Evolutionary conservation across 2,113 vertebrate species (phyloP).

Genomic region (Sceloporus undulatus): DNA sequence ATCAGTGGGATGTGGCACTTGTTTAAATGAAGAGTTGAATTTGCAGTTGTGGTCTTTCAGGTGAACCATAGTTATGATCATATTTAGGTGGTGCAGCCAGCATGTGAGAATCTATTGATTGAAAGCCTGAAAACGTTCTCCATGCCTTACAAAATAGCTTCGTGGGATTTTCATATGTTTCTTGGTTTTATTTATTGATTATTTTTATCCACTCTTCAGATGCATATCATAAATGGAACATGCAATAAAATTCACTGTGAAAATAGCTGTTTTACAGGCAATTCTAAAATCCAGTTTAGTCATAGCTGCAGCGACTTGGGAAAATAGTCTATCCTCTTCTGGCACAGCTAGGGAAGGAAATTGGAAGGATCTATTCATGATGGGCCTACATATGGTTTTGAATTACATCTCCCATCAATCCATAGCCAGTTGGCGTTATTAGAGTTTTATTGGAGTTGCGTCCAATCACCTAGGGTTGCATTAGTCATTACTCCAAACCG

Average conservation of each 20-base stretch:
- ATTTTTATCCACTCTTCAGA: neutral
- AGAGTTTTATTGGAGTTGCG: too few species aligned
- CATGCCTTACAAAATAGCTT: neutral
- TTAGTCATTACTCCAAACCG: too few species aligned
- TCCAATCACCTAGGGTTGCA: too few species aligned
- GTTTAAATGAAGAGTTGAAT: neutral
- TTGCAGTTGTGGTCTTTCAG: neutral
- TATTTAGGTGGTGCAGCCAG: too few species aligned
- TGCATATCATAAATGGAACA: neutral
- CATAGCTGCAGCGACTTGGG: neutral
- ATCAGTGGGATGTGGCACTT: slow-evolving; percentile 7
- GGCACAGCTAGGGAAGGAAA: neutral
- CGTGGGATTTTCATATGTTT: neutral
- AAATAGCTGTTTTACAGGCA: neutral
- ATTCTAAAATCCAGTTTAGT: neutral
- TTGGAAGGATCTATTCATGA: neutral
- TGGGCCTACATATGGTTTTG: too few species aligned
- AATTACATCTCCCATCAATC: too few species aligned
- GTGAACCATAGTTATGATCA: neutral
- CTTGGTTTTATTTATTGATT: neutral
- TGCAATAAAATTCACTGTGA: neutral
- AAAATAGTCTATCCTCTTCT: neutral
- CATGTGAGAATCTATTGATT: neutral
- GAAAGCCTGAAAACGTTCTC: neutral
- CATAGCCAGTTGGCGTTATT: too few species aligned